Conservation (phyloP, 2,888 invertebrate genomes). For the Sinotaia quadrata region DNA sequence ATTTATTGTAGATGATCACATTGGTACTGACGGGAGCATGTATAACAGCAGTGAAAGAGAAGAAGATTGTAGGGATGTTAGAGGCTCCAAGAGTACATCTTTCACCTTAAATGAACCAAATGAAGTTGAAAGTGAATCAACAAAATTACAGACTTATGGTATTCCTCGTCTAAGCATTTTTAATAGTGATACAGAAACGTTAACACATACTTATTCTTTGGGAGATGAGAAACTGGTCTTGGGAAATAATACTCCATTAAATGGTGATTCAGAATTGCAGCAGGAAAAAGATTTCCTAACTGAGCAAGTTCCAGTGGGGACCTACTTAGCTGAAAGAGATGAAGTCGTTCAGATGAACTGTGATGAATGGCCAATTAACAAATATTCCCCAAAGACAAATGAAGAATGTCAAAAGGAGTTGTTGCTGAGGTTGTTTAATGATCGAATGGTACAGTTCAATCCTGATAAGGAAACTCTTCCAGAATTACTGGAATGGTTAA, state of each 20-base stretch:
- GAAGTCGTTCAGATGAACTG: too few relatives aligned
- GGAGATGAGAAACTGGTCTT: background rate
- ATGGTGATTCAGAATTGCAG: background rate
- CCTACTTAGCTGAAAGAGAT: too few relatives aligned
- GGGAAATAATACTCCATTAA: background rate
- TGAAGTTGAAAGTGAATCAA: background rate
- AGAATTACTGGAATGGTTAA: conserved; percentile 21
- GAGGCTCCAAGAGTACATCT: background rate
- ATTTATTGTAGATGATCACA: conserved; percentile 1
- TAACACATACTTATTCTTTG: background rate
- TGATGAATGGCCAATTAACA: background rate
- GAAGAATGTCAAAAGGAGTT: conserved; percentile 19
- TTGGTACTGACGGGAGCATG: background rate
- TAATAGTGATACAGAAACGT: background rate
- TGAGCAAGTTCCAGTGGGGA: background rate
- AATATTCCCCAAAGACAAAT: conserved; percentile 15
- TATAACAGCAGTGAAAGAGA: background rate
- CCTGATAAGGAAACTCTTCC: conserved; percentile 6
- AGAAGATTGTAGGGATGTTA: background rate
- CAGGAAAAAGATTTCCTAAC: background rate
- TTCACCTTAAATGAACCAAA: background rate
- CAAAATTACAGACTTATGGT: background rate
- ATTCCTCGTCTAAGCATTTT: conserved; percentile 16
- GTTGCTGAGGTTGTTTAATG: conserved; percentile 11
- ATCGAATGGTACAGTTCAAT: conserved; percentile 18